Base-by-base conservation (phyloP, 2,113 vertebrate species). In the Casuarius casuarius region DNA sequence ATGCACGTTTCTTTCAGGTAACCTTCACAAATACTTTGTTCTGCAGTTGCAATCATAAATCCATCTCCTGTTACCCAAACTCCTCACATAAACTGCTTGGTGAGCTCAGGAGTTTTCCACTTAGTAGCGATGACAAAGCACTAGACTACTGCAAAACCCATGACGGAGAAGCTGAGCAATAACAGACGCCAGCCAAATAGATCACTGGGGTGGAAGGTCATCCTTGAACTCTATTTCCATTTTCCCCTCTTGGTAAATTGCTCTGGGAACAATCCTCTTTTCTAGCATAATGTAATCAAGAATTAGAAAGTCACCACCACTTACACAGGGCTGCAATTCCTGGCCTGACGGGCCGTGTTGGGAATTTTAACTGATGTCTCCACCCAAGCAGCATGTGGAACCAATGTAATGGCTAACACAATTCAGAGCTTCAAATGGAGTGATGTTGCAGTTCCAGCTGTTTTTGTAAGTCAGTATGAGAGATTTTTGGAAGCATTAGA, bases 371-470 rank as follows among this genome's bases (percentile, higher is more conserved):
- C 58, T 49, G 76, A 92, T 72, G 90, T 74, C 96, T 95, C 96
- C 95, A 96, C 96, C 97, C 72, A 74, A 58, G 95, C 91, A 86
- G 92, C 35, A 58, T 93, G 91, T 95, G 91, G 81, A 89, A 74
- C 65, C 68, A 83, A 77, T 91, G 91, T 93, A 90, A 96, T 85
- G 91, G 95, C 93, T 96, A 97, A 96, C 35, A 95, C 88, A 95
- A 95, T 92, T 94, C 93, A 90, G 87, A 91, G 90, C 86, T 61
- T 74, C 94, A 97, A 96, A 97, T 95, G 97, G 97, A 97, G 96
- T n/a, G 79, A 83, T 68, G 79, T 2, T 93, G 96, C 87, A 49
- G 49, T 63, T 95, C 95, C 82, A 86, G 90, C 94, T 74, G 85
- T 22, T 93, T 52, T 31, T 65, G 7, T 87, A 93, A 96, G 84